Base-by-base conservation (phyloP, 2,113 vertebrate species). In the Ophthalmolycus amberensis region DNA sequence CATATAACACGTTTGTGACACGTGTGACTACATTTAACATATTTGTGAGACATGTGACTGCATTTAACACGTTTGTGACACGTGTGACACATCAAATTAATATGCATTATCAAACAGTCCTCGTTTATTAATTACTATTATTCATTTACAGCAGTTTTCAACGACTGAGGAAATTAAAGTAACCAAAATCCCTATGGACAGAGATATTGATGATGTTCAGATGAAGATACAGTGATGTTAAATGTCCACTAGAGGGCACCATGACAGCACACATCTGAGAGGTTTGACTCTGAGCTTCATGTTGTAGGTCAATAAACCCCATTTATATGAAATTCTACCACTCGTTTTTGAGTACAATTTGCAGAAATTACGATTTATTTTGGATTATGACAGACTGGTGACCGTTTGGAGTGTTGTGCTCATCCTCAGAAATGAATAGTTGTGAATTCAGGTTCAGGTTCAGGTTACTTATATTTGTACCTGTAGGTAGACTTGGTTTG, bases 161-260 rank as follows among this genome's bases (percentile, higher is more conserved):
- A 48, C 4, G 6, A 11, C 3, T n/a, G 40, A 42, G 20, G 8
- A 52, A 20, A 52, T 52, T 22, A 9, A 52, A 52, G 8, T 52
- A 22, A 52, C 3, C 1, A 1, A 5, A 27, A 27, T 15, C 25
- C 1, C 11, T 5, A 15, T 27, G 54, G 27, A 58, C n/a, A 27
- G 54, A 27, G 54, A 29, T 25, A 25, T 14, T 27, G 58, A 60
- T 52, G 20, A 52, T 9, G 56, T 29, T 29, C 2, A 25, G 9
- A 7, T 14, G 12, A 58, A 14, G 25, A 14, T 15, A 27, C 27
- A 32, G 14, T 62, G 54, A 50, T 14, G 34, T 15, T 1, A 15
- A n/a, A 6, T 1, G 2, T 54, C 69, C 83, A 80, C 58, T 60
- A 85, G 87, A 74, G 69, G 87, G 77, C 11, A 44, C 27, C 15